Evolutionary conservation across 2,888 invertebrate species (phyloP), one percentile per base, ranked within the genome.

Genomic region (Vesta saturnalis): DNA sequence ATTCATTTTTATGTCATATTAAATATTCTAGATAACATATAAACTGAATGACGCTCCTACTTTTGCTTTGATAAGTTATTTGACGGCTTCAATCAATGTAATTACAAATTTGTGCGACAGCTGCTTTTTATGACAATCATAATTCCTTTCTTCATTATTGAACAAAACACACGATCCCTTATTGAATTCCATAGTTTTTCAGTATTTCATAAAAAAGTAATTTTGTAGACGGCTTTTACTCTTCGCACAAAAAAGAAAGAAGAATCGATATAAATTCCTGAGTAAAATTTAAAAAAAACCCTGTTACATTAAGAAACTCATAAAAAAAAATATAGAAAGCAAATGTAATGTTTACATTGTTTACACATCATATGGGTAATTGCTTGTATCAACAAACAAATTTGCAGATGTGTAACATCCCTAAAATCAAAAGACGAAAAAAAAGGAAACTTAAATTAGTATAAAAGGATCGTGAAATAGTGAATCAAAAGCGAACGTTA

Each of bases 391-490:
- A 39, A n/a, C n/a, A 5, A 23, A 5, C 2, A n/a, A 39, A n/a
- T 39, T 39, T 10, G n/a, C 39, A 39, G 8, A 8, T 2, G n/a
- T 8, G 39, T 39, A 39, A 39, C 39, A n/a, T n/a, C 39, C n/a
- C 39, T 1, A n/a, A n/a, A 39, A 39, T 39, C 8, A 39, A 39
- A 23, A 23, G n/a, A 39, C 8, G 8, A 39, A n/a, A 3, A n/a
- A n/a, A 39, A 39, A 39, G n/a, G n/a, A n/a, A 39, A 39, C 3
- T 23, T 5, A 23, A 8, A 23, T n/a, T 39, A 6, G 8, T 47
- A 43, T 39, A 59, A 64, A 59, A 18, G 52, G 58, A 59, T 58
- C 39, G 52, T 39, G 59, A 64, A 64, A 64, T 58, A 43, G 64
- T 52, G 58, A 49, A 59, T 59, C 59, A 21, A 60, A 47, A n/a